Evolutionary conservation across 2,113 vertebrate species (phyloP).

Genomic region (Rhadina sibilatrix): DNA sequence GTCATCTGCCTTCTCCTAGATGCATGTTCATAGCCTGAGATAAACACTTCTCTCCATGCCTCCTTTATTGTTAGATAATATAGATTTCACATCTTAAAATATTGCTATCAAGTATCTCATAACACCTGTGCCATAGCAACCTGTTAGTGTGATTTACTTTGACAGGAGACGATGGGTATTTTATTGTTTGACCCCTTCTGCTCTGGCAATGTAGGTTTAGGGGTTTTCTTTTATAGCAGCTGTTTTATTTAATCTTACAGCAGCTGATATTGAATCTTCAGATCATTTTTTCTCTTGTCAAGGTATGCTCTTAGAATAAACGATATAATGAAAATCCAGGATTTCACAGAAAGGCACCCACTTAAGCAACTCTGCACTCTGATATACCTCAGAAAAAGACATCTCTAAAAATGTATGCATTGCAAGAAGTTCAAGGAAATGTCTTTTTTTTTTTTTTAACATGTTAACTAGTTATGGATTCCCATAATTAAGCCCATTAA

Average conservation of each 20-base stretch:
- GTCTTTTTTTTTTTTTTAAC: background rate
- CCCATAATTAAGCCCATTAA: background rate
- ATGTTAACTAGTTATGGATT: background rate
- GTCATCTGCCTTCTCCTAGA: background rate
- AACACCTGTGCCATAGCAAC: constrained; percentile 24
- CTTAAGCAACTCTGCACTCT: background rate
- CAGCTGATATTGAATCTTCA: constrained; percentile 33
- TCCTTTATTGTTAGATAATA: constrained; percentile 51
- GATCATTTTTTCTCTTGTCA: background rate
- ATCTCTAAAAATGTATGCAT: background rate
- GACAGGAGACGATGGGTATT: constrained; percentile 52
- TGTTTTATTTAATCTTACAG: constrained; percentile 64
- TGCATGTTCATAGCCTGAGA: constrained; percentile 11
- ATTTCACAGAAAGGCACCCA: background rate
- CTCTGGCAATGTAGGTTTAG: constrained; percentile 1
- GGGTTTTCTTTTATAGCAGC: background rate
- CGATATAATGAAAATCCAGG: background rate
- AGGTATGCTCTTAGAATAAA: background rate
- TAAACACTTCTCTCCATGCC: constrained; percentile 21
- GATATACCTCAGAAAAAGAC: background rate
- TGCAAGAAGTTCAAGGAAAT: background rate
- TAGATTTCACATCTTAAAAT: constrained; percentile 57
- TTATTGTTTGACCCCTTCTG: constrained; percentile 66
- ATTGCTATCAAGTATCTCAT: constrained; percentile 64
- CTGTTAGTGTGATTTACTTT: constrained; percentile 63